A percentile compares a stretch with the other conserved stretches of the same genome.
phyloP scores from a whole-genome alignment of 2,888 invertebrate species.

The Anorthoa munda region DNA sequence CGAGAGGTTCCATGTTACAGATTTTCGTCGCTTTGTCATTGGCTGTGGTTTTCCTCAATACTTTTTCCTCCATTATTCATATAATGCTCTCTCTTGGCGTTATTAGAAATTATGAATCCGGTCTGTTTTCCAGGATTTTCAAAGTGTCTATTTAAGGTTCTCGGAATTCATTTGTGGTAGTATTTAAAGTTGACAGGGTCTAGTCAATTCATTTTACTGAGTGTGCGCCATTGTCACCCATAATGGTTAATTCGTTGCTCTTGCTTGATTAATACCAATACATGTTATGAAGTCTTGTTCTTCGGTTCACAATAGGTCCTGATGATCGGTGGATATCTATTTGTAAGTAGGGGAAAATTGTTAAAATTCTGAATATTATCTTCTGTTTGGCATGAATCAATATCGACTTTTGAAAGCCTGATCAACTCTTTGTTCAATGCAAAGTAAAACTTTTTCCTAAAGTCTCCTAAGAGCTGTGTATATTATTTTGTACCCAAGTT shows the following conservation, averaged over 20 bases:
- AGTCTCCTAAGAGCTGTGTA: neutral
- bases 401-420: neutral
- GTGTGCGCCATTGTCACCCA: neutral
- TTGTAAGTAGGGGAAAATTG: neutral
- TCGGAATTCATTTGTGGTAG: neutral
- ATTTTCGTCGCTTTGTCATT: conserved; percentile 17
- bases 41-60: conserved; percentile 21
- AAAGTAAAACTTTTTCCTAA: neutral
- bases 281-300: neutral
- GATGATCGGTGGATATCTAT: neutral
- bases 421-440: neutral
- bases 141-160: neutral
- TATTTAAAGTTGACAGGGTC: neutral
- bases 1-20: neutral
- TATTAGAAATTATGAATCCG: conserved; percentile 9
- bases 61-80: neutral
- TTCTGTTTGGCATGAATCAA: neutral
- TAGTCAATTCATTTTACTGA: neutral
- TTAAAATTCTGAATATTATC: neutral
- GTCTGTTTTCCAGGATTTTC: neutral
- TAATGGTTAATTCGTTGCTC: neutral
- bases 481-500: neutral
- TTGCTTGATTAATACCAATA: neutral
- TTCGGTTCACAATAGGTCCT: neutral
- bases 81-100: neutral